Evolutionary conservation across 2,797 vertebrate species (phyloP), one percentile per base, ranked within the genome.

Genomic region (Salmo trutta): DNA sequence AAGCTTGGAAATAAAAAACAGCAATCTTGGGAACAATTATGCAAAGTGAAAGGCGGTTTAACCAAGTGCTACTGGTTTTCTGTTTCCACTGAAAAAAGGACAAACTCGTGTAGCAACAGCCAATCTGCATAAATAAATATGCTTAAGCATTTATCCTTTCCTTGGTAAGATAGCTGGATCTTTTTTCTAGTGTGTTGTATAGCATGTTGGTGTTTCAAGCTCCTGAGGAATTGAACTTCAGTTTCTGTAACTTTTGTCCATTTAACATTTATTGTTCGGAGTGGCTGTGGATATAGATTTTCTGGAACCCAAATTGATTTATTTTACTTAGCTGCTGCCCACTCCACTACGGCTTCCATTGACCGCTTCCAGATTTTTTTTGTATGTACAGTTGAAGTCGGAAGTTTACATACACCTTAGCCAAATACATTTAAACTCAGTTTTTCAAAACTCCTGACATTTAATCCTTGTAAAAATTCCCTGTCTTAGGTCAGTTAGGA

Each of bases 11-110:
- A 91, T 90, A 91, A 92, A 91, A 92, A 92, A 92, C 86, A 84
- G 89, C 89, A 93, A 93, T 91, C 91, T 93, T 90, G 91, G 91
- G 91, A 93, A 92, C 91, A 92, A 93, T 93, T 93, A 92, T 91
- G 91, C 88, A 94, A 93, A 93, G 83, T 91, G 83, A 93, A 93
- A 84, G 75, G 84, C 56, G 87, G 91, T 93, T 91, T 91, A 89
- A 91, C 88, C 87, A 88, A 92, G 88, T 90, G 93, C 93, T 94
- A 94, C 93, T 93, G 92, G 85, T 92, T 93, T 91, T 91, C 90
- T 36, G 86, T 87, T 91, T 93, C 88, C 83, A 83, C 84, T 85
- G 88, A 90, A 79, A 76, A 75, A 81, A 75, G 41, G 80, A 85
- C 85, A 82, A 85, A 77, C 86, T 82, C 77, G 81, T 87, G 80